These are phyloP conservation scores for Agrenia bidenticulata DNA, from an alignment of 2,888 invertebrate genomes.

Conservation along the genomic window DNA sequence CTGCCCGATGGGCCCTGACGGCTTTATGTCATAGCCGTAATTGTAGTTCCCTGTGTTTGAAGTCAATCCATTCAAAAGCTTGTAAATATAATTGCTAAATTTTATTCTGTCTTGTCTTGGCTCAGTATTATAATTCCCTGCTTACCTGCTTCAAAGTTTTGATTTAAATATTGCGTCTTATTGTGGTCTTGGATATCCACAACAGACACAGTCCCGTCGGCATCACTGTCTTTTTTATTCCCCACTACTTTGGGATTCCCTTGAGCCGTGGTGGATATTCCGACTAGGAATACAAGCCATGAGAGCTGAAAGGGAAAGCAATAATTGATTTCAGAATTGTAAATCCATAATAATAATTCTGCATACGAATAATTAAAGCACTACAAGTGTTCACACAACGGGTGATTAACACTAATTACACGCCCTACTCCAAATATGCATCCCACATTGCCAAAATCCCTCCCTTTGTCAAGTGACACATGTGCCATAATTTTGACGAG, in stretches of 20 bases:
- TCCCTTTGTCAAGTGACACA: too few relatives aligned
- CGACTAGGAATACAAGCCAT: conserved; percentile 1
- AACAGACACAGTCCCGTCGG: conserved; percentile 64
- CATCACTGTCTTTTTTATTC: conserved; percentile 37
- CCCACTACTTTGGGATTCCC: conserved; percentile 31
- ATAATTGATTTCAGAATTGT: not conserved
- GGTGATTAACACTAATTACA: too few relatives aligned
- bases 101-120: too few relatives aligned
- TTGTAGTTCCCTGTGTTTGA: conserved; percentile 73
- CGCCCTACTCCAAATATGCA: too few relatives aligned
- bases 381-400: too few relatives aligned
- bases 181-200: conserved; percentile 71
- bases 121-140: too few relatives aligned
- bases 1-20: conserved; percentile 67
- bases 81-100: too few relatives aligned
- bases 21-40: conserved; percentile 71
- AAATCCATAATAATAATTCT: too few relatives aligned
- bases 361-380: too few relatives aligned
- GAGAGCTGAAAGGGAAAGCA: not conserved
- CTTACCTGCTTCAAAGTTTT: conserved; percentile 75
- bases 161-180: conserved; percentile 73
- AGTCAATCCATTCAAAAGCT: conserved; percentile 48
- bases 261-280: not conserved
- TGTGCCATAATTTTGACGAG: too few relatives aligned
- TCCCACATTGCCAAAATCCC: too few relatives aligned